phyloP scores from a whole-genome alignment of 2,888 invertebrate species.

The Pandemis cinnamomeana region DNA sequence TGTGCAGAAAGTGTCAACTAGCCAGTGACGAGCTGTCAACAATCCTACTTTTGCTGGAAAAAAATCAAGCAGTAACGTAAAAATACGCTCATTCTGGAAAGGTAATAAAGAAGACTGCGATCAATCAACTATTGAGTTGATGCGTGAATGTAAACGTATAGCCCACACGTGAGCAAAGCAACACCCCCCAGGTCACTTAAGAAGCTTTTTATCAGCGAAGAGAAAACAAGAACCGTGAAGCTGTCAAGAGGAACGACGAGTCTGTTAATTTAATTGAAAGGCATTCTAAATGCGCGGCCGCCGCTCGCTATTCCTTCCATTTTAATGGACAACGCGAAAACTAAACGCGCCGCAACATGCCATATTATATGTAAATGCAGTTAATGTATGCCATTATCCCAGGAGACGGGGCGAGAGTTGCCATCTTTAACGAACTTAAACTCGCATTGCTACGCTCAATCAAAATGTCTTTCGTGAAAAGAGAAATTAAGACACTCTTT shows the following conservation, averaged over 20 bases:
- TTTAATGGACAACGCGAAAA: conserved; percentile 47
- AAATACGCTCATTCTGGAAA: not conserved
- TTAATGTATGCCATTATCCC: conserved; percentile 22
- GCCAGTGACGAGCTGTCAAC: conserved; percentile 29
- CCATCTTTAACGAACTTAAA: conserved; percentile 21
- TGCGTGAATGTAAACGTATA: not conserved
- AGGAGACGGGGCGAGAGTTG: conserved; percentile 23
- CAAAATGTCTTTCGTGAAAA: conserved; percentile 39
- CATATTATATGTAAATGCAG: conserved; percentile 36
- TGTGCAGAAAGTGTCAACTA: conserved; percentile 31
- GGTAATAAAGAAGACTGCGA: not conserved
- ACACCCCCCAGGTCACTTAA: conserved; percentile 12
- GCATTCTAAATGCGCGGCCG: conserved; percentile 45
- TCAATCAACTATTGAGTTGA: not conserved
- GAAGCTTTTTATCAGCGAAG: conserved; percentile 33
- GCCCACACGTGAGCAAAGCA: not conserved
- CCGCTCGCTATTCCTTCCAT: conserved; percentile 44
- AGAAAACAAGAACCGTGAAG: conserved; percentile 46
- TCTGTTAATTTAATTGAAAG: conserved; percentile 47
- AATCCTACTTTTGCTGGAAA: conserved; percentile 24
- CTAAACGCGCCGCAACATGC: conserved; percentile 33
- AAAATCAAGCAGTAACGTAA: not conserved
- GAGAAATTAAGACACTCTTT: conserved; percentile 39
- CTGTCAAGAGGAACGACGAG: conserved; percentile 45
- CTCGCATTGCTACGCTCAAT: conserved; percentile 28